Conservation (phyloP, 1,140 invertebrate genomes). For the Amphibalanus amphitrite region DNA sequence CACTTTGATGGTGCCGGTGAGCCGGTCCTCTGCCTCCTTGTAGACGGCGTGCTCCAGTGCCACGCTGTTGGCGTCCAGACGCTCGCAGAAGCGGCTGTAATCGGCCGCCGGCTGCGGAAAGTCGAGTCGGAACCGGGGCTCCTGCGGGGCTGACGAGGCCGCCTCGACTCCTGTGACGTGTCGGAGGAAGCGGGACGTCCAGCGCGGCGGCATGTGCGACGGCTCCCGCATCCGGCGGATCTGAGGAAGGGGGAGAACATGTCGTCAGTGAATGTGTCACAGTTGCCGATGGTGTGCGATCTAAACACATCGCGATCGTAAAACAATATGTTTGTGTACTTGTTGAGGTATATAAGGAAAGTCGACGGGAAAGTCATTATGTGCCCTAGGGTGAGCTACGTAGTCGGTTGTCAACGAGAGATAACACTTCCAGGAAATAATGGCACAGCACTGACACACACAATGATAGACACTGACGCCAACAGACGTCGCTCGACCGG, state of each 20-base stretch:
- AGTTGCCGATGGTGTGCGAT: too few relatives aligned
- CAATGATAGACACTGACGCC: too few relatives aligned
- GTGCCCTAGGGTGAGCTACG: too few relatives aligned
- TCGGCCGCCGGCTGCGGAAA: constrained; percentile 86
- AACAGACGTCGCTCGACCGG: too few relatives aligned
- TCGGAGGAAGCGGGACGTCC: constrained; percentile 49
- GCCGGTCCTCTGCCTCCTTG: constrained; percentile 53
- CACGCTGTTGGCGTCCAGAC: constrained; percentile 60
- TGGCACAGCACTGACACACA: too few relatives aligned
- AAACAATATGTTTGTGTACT: too few relatives aligned
- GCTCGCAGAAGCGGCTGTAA: constrained; percentile 68
- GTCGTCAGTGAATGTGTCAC: too few relatives aligned
- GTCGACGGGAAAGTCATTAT: too few relatives aligned
- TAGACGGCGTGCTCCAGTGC: constrained; percentile 85
- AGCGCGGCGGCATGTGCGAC: constrained; percentile 69
- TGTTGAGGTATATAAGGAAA: too few relatives aligned
- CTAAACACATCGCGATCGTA: too few relatives aligned
- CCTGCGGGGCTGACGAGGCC: constrained; percentile 34
- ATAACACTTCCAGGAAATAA: too few relatives aligned
- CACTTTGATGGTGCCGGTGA: constrained; percentile 84
- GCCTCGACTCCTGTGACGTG: constrained; percentile 26
- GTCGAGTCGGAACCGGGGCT: constrained; percentile 33
- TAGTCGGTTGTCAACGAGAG: too few relatives aligned
- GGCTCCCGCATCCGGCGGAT: constrained; percentile 74
- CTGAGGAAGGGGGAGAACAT: constrained; percentile 43